Evolutionary conservation across 2,888 invertebrate genomes (phyloP).

Genomic region (Molorchus minor): DNA sequence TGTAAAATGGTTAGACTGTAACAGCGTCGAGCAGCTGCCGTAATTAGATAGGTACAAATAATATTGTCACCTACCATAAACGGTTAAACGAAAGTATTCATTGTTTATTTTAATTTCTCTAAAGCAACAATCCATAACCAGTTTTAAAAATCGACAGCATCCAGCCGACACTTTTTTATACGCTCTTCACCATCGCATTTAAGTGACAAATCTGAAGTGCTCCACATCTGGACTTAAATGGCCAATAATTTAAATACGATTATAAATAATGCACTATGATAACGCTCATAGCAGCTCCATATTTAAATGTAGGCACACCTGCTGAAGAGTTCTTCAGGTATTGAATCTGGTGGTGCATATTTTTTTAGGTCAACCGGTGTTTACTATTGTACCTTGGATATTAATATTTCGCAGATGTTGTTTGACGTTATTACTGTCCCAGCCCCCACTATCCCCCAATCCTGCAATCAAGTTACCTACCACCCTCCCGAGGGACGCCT

Average conservation of each 20-base stretch:
- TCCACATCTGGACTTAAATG: background rate
- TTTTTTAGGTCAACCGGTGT: background rate
- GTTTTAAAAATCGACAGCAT: background rate
- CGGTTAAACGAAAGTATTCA: background rate
- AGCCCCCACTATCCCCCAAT: no score
- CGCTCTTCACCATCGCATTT: background rate
- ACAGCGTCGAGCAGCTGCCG: background rate
- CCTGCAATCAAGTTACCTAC: no score
- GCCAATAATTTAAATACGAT: background rate
- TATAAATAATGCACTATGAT: background rate
- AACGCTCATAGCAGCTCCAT: background rate
- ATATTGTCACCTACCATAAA: background rate
- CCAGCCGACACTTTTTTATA: background rate
- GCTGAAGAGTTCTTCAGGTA: background rate
- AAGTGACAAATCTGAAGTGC: background rate
- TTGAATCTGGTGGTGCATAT: background rate
- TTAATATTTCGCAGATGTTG: no score
- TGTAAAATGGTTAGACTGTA: background rate
- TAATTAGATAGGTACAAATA: background rate
- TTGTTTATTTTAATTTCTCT: background rate
- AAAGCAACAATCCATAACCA: background rate
- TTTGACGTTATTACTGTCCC: no score
- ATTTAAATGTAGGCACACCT: background rate
- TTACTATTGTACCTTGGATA: background rate
- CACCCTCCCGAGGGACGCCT: no score